A percentile compares a stretch with the other conserved stretches of the same genome.
Evolutionary conservation across 2,113 vertebrate genomes (phyloP).

Genomic region (Heterochromis multidens): DNA sequence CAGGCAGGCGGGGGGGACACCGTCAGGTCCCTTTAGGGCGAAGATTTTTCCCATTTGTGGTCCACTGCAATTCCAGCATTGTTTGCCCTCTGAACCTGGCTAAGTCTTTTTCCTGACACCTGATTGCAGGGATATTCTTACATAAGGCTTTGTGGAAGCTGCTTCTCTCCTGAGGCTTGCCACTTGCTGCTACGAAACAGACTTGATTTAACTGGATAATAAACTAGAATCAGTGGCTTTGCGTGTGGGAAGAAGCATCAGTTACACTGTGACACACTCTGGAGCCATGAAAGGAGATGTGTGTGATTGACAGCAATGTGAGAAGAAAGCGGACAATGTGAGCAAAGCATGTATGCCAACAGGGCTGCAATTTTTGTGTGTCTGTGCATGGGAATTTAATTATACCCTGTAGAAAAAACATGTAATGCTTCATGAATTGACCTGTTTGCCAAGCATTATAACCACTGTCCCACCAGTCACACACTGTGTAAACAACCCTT

Average conservation of each 20-base stretch:
- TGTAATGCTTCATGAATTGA: neutral
- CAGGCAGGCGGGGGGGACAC: too few species aligned
- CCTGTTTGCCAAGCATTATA: neutral
- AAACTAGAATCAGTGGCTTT: conserved; percentile 12
- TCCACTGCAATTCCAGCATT: neutral
- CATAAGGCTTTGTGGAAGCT: conserved; percentile 2
- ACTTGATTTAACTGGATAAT: conserved; percentile 36
- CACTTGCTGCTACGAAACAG: neutral
- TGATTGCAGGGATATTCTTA: conserved; percentile 1
- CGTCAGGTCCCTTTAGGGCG: too few species aligned
- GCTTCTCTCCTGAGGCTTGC: neutral
- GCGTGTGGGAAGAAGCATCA: neutral
- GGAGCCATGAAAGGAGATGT: neutral
- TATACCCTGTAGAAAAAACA: neutral
- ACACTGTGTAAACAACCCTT: neutral
- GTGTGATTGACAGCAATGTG: neutral
- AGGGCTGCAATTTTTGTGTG: neutral
- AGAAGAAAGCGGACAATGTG: neutral
- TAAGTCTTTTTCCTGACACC: neutral
- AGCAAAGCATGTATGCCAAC: neutral
- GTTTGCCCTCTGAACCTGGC: neutral
- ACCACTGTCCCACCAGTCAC: neutral
- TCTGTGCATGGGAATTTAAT: neutral
- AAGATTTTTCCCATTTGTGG: too few species aligned
- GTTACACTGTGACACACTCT: conserved; percentile 2